Conservation (phyloP, 2,888 invertebrate genomes). For the Hirtodrosophila confusa region DNA sequence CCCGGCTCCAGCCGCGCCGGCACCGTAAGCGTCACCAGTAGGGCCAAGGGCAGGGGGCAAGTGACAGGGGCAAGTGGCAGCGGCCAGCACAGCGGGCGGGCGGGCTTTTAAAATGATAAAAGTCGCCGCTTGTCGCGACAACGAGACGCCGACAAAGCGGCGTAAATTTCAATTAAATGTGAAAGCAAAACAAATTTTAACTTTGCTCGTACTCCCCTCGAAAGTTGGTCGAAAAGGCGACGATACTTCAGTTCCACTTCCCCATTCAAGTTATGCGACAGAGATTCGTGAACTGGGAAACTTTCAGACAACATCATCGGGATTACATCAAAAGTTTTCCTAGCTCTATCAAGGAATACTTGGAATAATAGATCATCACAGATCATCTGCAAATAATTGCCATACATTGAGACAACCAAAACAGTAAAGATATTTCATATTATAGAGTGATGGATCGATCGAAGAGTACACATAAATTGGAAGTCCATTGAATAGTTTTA, state of each 20-base stretch:
- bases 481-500: too few relatives aligned
- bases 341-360: too few relatives aligned
- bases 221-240: constrained; percentile 33
- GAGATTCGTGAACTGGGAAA: neutral
- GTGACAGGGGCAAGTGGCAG: constrained; percentile 7
- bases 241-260: constrained; percentile 18
- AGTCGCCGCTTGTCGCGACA: constrained; percentile 77
- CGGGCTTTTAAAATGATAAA: constrained; percentile 75
- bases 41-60: constrained; percentile 24
- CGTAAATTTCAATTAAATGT: constrained; percentile 83
- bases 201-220: constrained; percentile 45
- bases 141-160: constrained; percentile 78
- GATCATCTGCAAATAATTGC: too few relatives aligned
- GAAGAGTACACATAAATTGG: too few relatives aligned
- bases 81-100: constrained; percentile 34
- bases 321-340: too few relatives aligned
- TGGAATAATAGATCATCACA: too few relatives aligned
- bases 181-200: constrained; percentile 79
- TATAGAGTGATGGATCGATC: too few relatives aligned
- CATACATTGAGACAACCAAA: too few relatives aligned
- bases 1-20: constrained; percentile 76
- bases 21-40: constrained; percentile 48
- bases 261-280: constrained; percentile 32
- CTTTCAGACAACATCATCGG: too few relatives aligned
- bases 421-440: too few relatives aligned